phyloP scores from a whole-genome alignment of 2,797 vertebrate species.

The Typhlichthys subterraneus region DNA sequence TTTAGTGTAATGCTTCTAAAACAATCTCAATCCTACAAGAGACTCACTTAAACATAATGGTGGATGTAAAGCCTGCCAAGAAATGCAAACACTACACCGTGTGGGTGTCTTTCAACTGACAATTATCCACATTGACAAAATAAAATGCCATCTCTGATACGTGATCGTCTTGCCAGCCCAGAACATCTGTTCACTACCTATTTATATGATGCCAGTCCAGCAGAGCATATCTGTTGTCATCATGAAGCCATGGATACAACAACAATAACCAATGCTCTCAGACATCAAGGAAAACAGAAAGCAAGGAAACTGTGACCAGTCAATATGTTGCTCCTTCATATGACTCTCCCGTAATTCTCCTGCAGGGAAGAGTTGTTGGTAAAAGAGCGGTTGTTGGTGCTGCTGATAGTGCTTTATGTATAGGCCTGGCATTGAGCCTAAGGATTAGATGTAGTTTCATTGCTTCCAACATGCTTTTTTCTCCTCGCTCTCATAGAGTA shows the following conservation, averaged over 20 bases:
- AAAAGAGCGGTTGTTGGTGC: constrained; percentile 16
- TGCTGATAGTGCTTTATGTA: constrained; percentile 46
- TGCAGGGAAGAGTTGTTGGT: constrained; percentile 30
- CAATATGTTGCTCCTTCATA: constrained; percentile 26
- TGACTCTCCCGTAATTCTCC: constrained; percentile 32
- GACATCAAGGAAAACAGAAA: constrained; percentile 47
- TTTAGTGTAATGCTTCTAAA: constrained; percentile 30
- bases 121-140: constrained; percentile 42
- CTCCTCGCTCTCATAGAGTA: constrained; percentile 29
- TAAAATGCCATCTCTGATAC: constrained; percentile 5
- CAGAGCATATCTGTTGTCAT: constrained; percentile 25
- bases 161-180: constrained; percentile 7
- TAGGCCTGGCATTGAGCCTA: constrained; percentile 48
- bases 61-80: constrained; percentile 21
- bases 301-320: constrained; percentile 34
- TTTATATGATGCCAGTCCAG: constrained; percentile 27
- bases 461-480: constrained; percentile 57
- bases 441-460: constrained; percentile 59
- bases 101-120: constrained; percentile 30
- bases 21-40: constrained; percentile 29
- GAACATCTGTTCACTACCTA: constrained; percentile 44
- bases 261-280: constrained; percentile 55
- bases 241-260: constrained; percentile 29
- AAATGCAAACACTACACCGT: constrained; percentile 28
- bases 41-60: constrained; percentile 1